A percentile compares a stretch with the other conserved stretches of the same genome.
Evolutionary conservation across 2,888 invertebrate genomes (phyloP).

Genomic region (Crematogaster levior): DNA sequence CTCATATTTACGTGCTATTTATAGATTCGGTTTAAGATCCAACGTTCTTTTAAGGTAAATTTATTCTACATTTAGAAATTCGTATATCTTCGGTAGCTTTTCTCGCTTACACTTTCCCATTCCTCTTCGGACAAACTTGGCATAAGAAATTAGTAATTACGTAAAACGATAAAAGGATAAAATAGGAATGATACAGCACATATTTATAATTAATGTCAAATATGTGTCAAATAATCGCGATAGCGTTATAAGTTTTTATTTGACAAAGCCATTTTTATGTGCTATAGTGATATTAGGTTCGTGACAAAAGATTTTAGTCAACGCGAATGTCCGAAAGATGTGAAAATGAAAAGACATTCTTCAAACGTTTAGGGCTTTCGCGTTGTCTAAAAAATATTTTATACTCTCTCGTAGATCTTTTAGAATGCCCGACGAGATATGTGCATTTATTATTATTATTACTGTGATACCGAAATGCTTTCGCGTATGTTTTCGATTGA

Average conservation of each 20-base stretch:
- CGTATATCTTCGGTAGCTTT: constrained; percentile 27
- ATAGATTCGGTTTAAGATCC: constrained; percentile 17
- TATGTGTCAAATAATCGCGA: constrained; percentile 39
- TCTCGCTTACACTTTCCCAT: constrained; percentile 14
- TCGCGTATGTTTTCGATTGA: constrained; percentile 59
- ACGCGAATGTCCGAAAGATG: background rate
- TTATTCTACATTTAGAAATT: constrained; percentile 21
- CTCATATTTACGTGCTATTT: constrained; percentile 33
- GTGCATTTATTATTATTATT: constrained; percentile 68
- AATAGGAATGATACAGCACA: constrained; percentile 20
- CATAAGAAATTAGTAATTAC: constrained; percentile 37
- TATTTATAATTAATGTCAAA: constrained; percentile 42
- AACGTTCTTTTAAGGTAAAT: constrained; percentile 15
- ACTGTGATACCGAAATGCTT: constrained; percentile 72
- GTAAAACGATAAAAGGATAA: constrained; percentile 16
- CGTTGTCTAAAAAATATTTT: constrained; percentile 18
- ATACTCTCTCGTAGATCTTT: constrained; percentile 42
- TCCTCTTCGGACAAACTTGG: constrained; percentile 22
- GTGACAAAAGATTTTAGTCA: constrained; percentile 18
- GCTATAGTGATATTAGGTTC: constrained; percentile 30
- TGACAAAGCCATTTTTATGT: constrained; percentile 25
- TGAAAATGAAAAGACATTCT: background rate
- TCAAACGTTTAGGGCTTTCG: background rate
- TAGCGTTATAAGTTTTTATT: constrained; percentile 23
- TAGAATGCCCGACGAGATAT: constrained; percentile 29